phyloP scores from a whole-genome alignment of 1,140 invertebrate species.

The Parapsyche elsis region DNA sequence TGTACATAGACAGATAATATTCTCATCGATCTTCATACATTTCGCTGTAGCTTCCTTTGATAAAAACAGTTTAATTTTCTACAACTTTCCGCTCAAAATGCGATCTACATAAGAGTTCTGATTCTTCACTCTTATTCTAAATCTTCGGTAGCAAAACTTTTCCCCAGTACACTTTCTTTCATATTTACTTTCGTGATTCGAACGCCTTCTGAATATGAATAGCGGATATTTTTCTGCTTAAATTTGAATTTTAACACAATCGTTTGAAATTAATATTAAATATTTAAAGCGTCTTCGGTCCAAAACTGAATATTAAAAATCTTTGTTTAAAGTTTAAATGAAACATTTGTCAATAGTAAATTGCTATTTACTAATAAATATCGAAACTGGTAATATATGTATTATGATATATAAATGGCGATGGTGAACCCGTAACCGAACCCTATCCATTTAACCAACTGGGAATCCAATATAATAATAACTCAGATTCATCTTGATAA shows the following conservation, averaged over 20 bases:
- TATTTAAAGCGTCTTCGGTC: too few relatives aligned
- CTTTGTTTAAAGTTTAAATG: too few relatives aligned
- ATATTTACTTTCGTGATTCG: background rate
- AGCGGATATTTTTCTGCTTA: too few relatives aligned
- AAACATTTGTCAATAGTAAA: too few relatives aligned
- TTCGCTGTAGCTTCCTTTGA: background rate
- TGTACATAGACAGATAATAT: too few relatives aligned
- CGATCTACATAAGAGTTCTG: background rate
- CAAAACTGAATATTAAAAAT: too few relatives aligned
- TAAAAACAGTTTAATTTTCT: background rate
- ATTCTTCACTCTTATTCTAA: background rate
- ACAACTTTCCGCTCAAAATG: background rate
- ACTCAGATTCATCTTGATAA: constrained; percentile 12
- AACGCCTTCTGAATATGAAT: too few relatives aligned
- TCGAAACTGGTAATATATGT: background rate
- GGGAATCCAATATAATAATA: background rate
- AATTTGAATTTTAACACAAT: too few relatives aligned
- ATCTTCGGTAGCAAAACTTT: constrained; percentile 1
- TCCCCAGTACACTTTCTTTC: background rate
- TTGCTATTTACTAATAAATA: too few relatives aligned
- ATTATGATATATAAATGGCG: background rate
- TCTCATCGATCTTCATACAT: background rate
- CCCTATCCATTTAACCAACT: too few relatives aligned
- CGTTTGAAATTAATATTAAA: too few relatives aligned
- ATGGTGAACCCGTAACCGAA: too few relatives aligned